Evolutionary conservation across 1,140 invertebrate genomes (phyloP).

Genomic region (Listronotus bonariensis): DNA sequence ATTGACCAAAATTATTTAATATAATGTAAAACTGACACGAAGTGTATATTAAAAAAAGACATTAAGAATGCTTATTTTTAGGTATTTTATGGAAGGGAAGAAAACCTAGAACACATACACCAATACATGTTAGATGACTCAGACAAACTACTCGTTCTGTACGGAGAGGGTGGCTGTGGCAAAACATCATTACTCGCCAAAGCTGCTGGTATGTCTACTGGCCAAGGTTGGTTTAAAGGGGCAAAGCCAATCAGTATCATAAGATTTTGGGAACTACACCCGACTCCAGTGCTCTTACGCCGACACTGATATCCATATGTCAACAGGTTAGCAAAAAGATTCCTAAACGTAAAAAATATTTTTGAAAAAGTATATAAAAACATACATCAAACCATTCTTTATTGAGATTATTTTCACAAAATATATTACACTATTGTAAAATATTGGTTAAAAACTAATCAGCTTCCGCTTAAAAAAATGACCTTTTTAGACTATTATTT

Average conservation of each 20-base stretch:
- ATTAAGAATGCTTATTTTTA: slow-evolving; percentile 48
- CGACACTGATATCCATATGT: slow-evolving; percentile 93
- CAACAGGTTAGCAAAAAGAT: slow-evolving; percentile 70
- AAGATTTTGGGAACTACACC: slow-evolving; percentile 96
- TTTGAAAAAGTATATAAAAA: too few species aligned
- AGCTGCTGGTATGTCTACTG: slow-evolving; percentile 78
- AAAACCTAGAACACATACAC: slow-evolving; percentile 80
- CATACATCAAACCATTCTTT: too few species aligned
- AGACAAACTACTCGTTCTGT: slow-evolving; percentile 89
- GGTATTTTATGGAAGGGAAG: slow-evolving; percentile 93
- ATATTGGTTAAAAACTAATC: too few species aligned
- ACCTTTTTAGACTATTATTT: too few species aligned
- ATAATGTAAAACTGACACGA: too few species aligned
- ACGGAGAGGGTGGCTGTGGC: slow-evolving; percentile 94
- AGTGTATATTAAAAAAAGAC: too few species aligned
- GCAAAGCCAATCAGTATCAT: slow-evolving; percentile 85
- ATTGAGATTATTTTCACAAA: too few species aligned
- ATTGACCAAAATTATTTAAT: too few species aligned
- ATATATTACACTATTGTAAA: too few species aligned
- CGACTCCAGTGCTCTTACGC: slow-evolving; percentile 92
- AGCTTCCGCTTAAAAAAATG: too few species aligned
- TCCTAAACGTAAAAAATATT: too few species aligned
- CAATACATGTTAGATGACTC: slow-evolving; percentile 84
- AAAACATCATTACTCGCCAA: slow-evolving; percentile 96
- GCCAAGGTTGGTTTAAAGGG: slow-evolving; percentile 71